A percentile compares a stretch with the other conserved stretches of the same genome.
These are phyloP conservation scores for Eulithis testata DNA, from an alignment of 2,888 invertebrate species.

Conservation along the genomic window DNA sequence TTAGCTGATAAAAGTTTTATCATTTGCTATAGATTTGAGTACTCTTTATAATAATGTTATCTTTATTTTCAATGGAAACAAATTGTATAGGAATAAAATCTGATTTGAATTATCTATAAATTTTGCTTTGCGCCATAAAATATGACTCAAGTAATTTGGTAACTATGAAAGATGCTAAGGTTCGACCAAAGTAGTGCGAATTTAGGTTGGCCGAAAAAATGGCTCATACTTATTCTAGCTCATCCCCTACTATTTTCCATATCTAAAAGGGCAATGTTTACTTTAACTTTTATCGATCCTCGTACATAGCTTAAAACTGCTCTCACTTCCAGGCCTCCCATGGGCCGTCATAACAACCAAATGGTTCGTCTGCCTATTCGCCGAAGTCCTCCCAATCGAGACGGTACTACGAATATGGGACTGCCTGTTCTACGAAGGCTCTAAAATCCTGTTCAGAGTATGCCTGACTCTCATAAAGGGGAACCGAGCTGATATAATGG, in stretches of 20 bases:
- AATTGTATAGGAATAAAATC: too few relatives aligned
- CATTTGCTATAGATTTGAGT: neutral
- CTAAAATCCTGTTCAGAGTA: conserved; percentile 95
- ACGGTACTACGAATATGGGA: conserved; percentile 98
- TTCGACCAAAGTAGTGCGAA: too few relatives aligned
- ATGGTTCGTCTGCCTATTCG: conserved; percentile 97
- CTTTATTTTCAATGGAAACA: too few relatives aligned
- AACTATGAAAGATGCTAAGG: too few relatives aligned
- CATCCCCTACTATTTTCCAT: too few relatives aligned
- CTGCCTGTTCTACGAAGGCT: conserved; percentile 97
- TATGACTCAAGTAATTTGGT: too few relatives aligned
- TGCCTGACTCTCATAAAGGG: conserved; percentile 92
- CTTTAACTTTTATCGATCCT: neutral
- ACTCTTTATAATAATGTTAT: too few relatives aligned
- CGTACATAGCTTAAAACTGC: neutral
- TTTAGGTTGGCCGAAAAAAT: too few relatives aligned
- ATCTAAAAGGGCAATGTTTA: too few relatives aligned
- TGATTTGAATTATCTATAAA: too few relatives aligned
- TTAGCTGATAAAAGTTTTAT: neutral
- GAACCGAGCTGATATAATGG: conserved; percentile 89
- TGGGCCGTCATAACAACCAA: conserved; percentile 97
- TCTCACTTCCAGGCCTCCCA: conserved; percentile 85
- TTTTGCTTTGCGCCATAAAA: too few relatives aligned
- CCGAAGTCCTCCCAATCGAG: conserved; percentile 97
- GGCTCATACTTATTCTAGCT: too few relatives aligned